Base-by-base conservation (phyloP, 2,113 vertebrate genomes). In the Austrofundulus limnaeus region DNA sequence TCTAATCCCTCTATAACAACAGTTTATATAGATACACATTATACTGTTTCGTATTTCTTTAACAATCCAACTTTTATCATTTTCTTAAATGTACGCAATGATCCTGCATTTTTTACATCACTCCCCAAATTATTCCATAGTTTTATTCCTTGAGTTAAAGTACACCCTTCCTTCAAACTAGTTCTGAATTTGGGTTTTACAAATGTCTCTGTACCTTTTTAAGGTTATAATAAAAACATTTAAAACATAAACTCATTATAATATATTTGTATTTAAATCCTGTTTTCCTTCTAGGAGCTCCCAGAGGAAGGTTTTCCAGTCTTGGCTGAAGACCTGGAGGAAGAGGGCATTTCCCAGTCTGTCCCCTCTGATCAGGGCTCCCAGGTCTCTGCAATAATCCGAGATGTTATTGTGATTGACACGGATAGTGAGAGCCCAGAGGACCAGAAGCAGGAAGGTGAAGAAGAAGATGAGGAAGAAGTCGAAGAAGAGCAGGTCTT, bases 361-460 rank as follows among this genome's bases (percentile, higher is more conserved):
- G 91, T 95, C 20, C 94, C 94, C 24, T 92, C 93, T 51, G 95
- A 96, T 39, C 91, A 92, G 50, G 91, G 80, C 49, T 86, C 90
- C 89, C 83, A 92, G 59, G 92, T 83, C 14, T 90, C 90, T 11
- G 80, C 92, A 19, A 85, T 96, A 56, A 83, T 91, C 46, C 93
- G 93, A 57, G 94, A 96, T 23, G 93, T 98, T 72, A 95, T 98
- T 50, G 89, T 98, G 43, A 97, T 98, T 21, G 95, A 95, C 39
- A 97, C 95, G 0, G 96, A 98, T 81, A 95, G 95, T 25, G 94
- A 95, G 57, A 96, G 94, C 2, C 92, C 92, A 0, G 95, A 91
- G 0, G 94, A 91, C 1, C 94, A 95, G 34, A 91, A 93, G 70
- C 70, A 75, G 41, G 63, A 95, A 15, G 91, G 92, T 37, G 93